Conservation (phyloP, 2,797 vertebrate species). For the Cirrhinus mrigala region DNA sequence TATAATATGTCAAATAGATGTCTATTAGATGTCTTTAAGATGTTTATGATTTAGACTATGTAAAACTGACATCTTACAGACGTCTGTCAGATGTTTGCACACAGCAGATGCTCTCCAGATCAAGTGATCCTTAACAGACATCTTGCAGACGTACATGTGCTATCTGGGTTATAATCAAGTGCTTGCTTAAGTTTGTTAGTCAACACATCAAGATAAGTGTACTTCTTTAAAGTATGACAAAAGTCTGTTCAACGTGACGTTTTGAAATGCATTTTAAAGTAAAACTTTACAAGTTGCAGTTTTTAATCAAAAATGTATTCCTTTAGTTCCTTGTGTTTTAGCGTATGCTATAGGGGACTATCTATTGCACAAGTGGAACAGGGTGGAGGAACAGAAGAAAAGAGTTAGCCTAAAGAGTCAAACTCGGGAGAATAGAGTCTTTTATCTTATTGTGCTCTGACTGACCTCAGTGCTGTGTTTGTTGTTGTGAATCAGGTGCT, state of each 20-base stretch:
- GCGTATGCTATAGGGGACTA: neutral
- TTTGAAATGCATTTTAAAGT: neutral
- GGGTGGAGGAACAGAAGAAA: constrained; percentile 14
- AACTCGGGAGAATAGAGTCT: neutral
- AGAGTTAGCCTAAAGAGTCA: neutral
- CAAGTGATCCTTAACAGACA: too few relatives aligned
- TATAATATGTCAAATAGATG: too few relatives aligned
- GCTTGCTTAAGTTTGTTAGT: neutral
- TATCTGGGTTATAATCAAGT: neutral
- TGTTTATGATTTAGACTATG: too few relatives aligned
- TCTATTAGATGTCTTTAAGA: too few relatives aligned
- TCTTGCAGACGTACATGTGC: too few relatives aligned
- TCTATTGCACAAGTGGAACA: constrained; percentile 5
- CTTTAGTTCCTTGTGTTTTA: neutral
- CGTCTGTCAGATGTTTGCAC: too few relatives aligned
- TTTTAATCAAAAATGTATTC: neutral
- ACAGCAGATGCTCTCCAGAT: too few relatives aligned
- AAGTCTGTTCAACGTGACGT: neutral
- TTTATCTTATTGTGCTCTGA: neutral
- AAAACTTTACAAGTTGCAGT: neutral
- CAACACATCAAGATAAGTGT: neutral
- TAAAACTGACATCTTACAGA: too few relatives aligned
- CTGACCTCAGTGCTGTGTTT: neutral
- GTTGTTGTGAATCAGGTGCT: constrained; percentile 15
- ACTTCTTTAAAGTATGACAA: neutral